These are phyloP conservation scores for Nasonia longicornis DNA, from an alignment of 1,140 invertebrate genomes.

Conservation along the genomic window DNA sequence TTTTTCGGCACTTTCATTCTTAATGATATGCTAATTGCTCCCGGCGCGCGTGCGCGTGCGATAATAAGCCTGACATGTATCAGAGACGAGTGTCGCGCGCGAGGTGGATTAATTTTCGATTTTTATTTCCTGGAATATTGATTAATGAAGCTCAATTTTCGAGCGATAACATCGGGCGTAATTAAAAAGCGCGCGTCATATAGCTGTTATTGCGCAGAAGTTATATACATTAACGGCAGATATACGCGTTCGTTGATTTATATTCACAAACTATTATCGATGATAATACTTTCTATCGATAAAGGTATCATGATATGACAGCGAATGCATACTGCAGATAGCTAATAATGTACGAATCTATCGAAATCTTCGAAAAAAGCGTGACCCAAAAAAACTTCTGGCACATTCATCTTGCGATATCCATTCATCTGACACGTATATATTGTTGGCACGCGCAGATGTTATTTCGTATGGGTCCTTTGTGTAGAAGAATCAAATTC, in stretches of 20 bases:
- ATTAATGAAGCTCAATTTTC: background rate
- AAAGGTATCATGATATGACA: too few species aligned
- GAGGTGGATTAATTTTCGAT: too few species aligned
- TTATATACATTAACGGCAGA: too few species aligned
- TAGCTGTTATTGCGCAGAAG: too few species aligned
- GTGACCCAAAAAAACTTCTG: too few species aligned
- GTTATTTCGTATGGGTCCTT: background rate
- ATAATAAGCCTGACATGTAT: too few species aligned
- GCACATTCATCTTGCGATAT: background rate
- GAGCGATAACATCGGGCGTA: background rate
- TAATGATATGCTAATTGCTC: background rate
- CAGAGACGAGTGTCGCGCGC: too few species aligned
- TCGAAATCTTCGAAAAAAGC: background rate
- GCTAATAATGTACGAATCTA: background rate
- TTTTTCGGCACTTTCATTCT: background rate
- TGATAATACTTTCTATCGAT: too few species aligned
- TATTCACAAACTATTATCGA: background rate
- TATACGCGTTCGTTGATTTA: background rate
- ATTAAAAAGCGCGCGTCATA: background rate
- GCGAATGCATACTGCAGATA: too few species aligned
- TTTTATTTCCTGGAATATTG: background rate
- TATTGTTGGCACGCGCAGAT: background rate
- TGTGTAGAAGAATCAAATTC: background rate
- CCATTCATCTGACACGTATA: background rate
- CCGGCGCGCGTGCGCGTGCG: too few species aligned